phyloP scores from a whole-genome alignment of 2,888 invertebrate genomes.

The Acronicta alni region DNA sequence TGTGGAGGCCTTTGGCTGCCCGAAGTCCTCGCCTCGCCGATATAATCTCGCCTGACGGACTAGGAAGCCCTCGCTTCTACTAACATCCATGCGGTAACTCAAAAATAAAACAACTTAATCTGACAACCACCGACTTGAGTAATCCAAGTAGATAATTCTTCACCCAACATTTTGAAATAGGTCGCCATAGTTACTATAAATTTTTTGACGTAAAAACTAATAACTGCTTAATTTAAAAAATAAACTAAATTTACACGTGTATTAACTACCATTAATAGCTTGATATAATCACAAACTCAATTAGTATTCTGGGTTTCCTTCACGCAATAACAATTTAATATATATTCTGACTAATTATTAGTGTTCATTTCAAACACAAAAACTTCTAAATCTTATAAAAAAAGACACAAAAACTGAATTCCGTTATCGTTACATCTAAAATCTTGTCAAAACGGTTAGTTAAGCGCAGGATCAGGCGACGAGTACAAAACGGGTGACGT shows the following conservation, averaged over 20 bases:
- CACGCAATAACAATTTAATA: conserved; percentile 23
- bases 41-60: conserved; percentile 76
- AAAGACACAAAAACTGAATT: conserved; percentile 56
- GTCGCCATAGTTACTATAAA: neutral
- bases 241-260: neutral
- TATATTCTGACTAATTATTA: conserved; percentile 21
- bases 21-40: conserved; percentile 66
- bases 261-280: neutral
- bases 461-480: conserved; percentile 85
- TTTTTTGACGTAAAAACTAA: too few relatives aligned
- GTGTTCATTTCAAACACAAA: conserved; percentile 20
- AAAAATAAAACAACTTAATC: conserved; percentile 69
- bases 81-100: conserved; percentile 57
- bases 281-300: conserved; percentile 8
- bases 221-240: too few relatives aligned
- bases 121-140: conserved; percentile 67
- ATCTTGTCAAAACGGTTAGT: conserved; percentile 88
- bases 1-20: conserved; percentile 76
- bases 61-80: conserved; percentile 72
- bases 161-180: neutral
- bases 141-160: conserved; percentile 50
- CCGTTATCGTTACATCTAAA: conserved; percentile 79
- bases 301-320: neutral
- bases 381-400: conserved; percentile 46
- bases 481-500: conserved; percentile 84